Evolutionary conservation across 2,113 vertebrate genomes (phyloP), one percentile per base, ranked within the genome.

Genomic region (Phoxinus phoxinus): DNA sequence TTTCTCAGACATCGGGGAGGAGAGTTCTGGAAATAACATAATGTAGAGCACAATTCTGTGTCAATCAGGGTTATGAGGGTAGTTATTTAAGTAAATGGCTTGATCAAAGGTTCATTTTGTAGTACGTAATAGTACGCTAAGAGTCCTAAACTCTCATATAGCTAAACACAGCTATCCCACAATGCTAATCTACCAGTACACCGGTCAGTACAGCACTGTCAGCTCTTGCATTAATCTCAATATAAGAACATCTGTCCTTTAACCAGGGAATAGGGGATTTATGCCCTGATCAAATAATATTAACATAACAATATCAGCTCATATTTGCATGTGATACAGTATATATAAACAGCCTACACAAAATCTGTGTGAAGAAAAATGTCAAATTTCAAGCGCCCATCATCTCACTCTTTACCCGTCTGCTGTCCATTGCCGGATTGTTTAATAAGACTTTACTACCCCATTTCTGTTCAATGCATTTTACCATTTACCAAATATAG

Each of bases 11-110:
- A 56, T 79, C 23, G 0, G 30, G 21, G 32, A 78, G 10, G 75
- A 76, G 74, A n/a, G 53, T 79, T 79, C 56, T 79, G 53, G 56
- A 80, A 80, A 80, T 46, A 63, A 63, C 23, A 37, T 61, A 25
- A 61, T 15, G 56, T 41, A 79, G 56, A 80, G 8, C 58, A 63
- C 7, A 80, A 80, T 63, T 79, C 56, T 59, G 35, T 44, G 23
- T 41, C 30, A 58, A 78, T 78, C 51, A 78, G 30, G 21, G 10
- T 59, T 78, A 78, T 41, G 23, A 59, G 53, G 76, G 30, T 59
- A 41, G 27, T 63, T 71, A 61, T 84, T 84, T n/a, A 79, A 30
- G 53, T 44, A 74, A 44, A 53, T 85, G 7, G 35, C 19, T 41
- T 17, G 11, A 78, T 78, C 75, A 58, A 37, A 78, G 30, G 27